These are phyloP conservation scores for Parus major DNA, from an alignment of 2,113 vertebrate genomes.

Conservation along the genomic window DNA sequence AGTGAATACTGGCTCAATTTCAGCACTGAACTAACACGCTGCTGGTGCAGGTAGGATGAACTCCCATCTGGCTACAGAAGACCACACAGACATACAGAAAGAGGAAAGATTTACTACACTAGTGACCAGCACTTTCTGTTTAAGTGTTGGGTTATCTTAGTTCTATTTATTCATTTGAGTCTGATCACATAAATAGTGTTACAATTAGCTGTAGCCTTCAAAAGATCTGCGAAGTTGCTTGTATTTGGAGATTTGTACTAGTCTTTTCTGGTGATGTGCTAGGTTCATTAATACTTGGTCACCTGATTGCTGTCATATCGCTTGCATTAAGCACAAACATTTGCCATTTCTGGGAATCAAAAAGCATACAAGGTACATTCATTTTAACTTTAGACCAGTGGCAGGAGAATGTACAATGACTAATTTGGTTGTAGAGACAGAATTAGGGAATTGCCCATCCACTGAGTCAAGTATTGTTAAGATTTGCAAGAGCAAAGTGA, in stretches of 20 bases:
- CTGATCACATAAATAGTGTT: neutral
- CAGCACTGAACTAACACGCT: neutral
- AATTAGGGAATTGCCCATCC: neutral
- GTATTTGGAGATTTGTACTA: neutral
- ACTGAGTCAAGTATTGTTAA: neutral
- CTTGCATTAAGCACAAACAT: neutral
- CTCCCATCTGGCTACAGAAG: neutral
- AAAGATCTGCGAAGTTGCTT: neutral
- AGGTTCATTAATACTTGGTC: neutral
- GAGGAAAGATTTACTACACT: neutral
- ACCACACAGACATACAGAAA: neutral
- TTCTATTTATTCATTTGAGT: neutral
- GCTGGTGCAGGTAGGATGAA: neutral
- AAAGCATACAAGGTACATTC: neutral
- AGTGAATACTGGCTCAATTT: neutral
- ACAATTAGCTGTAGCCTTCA: neutral
- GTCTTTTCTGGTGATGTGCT: neutral
- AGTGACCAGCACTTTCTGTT: neutral
- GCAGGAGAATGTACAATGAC: neutral
- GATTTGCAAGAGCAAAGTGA: neutral
- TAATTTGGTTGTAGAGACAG: neutral
- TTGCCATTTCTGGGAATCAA: neutral
- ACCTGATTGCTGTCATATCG: neutral
- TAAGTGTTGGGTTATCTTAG: neutral
- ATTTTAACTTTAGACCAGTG: neutral